A percentile compares a stretch with the other conserved stretches of the same genome.
Evolutionary conservation across 2,888 invertebrate genomes (phyloP).

Genomic region (Tenthredo amoena): DNA sequence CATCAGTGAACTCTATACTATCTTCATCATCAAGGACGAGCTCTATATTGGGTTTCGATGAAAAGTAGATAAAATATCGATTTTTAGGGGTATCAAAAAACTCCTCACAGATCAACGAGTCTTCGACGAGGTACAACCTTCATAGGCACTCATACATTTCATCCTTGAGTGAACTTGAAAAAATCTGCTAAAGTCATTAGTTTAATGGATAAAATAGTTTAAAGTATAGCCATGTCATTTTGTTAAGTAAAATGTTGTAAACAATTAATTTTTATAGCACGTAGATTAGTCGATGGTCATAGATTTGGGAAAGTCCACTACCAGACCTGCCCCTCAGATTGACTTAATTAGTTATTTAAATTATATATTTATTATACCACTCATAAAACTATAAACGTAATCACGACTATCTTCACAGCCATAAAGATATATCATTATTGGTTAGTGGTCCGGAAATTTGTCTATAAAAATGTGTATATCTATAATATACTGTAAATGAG

Average conservation of each 20-base stretch:
- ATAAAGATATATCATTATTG: slow-evolving; percentile 2
- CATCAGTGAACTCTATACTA: too few relatives aligned
- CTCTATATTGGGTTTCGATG: background rate
- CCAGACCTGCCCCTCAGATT: background rate
- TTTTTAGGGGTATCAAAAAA: background rate
- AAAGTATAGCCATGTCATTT: background rate
- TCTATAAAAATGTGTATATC: background rate
- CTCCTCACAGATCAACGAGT: background rate
- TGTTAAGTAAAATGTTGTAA: background rate
- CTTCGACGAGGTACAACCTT: background rate
- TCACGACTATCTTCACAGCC: background rate
- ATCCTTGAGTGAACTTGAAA: slow-evolving; percentile 1
- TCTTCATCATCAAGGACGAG: background rate
- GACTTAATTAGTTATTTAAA: slow-evolving; percentile 2
- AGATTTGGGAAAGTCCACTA: background rate
- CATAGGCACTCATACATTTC: background rate
- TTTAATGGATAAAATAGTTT: background rate
- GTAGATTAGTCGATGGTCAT: background rate
- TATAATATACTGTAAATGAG: background rate
- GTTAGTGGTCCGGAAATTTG: background rate
- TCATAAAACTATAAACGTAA: background rate
- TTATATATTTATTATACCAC: background rate
- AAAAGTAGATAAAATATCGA: background rate
- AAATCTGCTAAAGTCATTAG: background rate
- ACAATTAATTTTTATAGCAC: background rate